Evolutionary conservation across 1,140 invertebrate genomes (phyloP).

Genomic region (Amphibalanus amphitrite): DNA sequence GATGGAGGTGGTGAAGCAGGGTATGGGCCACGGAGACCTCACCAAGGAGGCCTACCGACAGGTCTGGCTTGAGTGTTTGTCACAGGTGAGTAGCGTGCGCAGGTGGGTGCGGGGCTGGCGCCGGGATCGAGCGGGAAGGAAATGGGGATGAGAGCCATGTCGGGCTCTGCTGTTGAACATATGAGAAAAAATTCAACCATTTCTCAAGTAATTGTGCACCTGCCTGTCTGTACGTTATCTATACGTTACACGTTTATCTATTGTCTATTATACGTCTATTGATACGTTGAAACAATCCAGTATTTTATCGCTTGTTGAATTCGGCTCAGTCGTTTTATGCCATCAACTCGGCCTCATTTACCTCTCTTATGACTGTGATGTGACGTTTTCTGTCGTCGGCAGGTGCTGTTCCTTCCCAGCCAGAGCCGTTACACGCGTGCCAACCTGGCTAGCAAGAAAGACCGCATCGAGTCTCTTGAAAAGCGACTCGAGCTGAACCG

Average conservation of each 20-base stretch:
- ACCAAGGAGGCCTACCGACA: slow-evolving; percentile 76
- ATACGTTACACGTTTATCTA: too few species aligned
- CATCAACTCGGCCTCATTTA: too few species aligned
- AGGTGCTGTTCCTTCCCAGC: slow-evolving; percentile 70
- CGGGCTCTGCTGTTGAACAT: not conserved
- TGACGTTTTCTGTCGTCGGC: slow-evolving; percentile 18
- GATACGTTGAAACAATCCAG: too few species aligned
- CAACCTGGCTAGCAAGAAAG: slow-evolving; percentile 86
- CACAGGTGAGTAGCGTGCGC: slow-evolving; percentile 15
- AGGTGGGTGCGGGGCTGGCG: too few species aligned
- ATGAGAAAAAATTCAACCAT: not conserved
- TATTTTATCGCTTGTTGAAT: too few species aligned
- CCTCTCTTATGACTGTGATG: too few species aligned
- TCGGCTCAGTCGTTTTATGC: too few species aligned
- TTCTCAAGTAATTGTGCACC: too few species aligned
- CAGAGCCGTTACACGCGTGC: slow-evolving; percentile 84
- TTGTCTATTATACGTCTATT: too few species aligned
- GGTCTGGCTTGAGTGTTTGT: slow-evolving; percentile 58
- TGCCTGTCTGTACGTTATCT: too few species aligned
- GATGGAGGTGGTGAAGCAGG: slow-evolving; percentile 74
- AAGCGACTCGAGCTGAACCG: slow-evolving; percentile 84
- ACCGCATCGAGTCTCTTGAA: slow-evolving; percentile 80
- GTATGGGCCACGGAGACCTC: slow-evolving; percentile 88
- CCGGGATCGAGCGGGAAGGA: too few species aligned
- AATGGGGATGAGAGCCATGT: too few species aligned